These are phyloP conservation scores for Tragopan temminckii DNA, from an alignment of 2,797 vertebrate genomes.

Conservation along the genomic window DNA sequence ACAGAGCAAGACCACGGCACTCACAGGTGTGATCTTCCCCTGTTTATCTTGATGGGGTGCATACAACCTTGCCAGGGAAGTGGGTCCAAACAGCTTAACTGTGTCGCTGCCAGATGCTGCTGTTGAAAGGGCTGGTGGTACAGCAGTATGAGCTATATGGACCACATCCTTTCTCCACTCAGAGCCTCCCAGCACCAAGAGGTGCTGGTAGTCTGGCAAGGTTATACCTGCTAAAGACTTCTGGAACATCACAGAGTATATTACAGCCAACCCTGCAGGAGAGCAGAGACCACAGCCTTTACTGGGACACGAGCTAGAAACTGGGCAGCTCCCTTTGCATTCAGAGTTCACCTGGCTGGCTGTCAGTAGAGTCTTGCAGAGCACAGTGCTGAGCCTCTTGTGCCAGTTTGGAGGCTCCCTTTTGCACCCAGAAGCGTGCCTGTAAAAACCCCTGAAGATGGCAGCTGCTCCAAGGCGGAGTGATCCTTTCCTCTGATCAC, in stretches of 20 bases:
- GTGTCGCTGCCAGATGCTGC: neutral
- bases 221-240: neutral
- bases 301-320: neutral
- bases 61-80: neutral
- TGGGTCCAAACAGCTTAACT: neutral
- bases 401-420: neutral
- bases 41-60: slow-evolving; percentile 19
- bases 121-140: neutral
- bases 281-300: accelerated
- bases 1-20: neutral
- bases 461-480: neutral
- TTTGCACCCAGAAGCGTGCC: accelerated
- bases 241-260: neutral
- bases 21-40: neutral
- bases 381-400: neutral
- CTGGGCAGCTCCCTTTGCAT: neutral
- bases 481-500: neutral
- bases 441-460: neutral
- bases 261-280: accelerated
- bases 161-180: neutral
- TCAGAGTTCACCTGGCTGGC: neutral
- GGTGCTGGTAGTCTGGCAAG: neutral
- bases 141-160: accelerated
- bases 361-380: neutral
- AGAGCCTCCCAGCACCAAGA: neutral